Evolutionary conservation across 2,113 vertebrate genomes (phyloP), one percentile per base, ranked within the genome.

Genomic region (Eidolon helvum): DNA sequence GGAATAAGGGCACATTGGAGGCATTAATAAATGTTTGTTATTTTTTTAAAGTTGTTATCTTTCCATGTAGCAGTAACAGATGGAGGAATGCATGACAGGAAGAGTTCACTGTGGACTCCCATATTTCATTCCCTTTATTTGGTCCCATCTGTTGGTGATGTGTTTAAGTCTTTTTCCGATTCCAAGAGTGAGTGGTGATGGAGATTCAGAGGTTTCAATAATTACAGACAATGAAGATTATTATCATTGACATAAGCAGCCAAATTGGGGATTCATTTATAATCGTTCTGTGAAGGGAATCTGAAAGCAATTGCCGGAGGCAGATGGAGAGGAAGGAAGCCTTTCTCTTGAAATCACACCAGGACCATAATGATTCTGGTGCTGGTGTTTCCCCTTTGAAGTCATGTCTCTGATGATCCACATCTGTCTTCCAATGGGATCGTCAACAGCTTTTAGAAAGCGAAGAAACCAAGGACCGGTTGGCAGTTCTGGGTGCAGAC

Each of bases 151-250:
- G 96, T 69, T 94, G 75, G 28, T 71, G 65, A 82, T 28, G 28
- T 87, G 57, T 69, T 97, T 78, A 93, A 91, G 65, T 78, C 14
- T 66, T 68, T 91, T 71, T 87, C 82, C 59, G 24, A 48, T 95
- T 88, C 35, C 77, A 97, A 93, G 79, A 5, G 2, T 55, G 15
- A 43, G 4, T 35, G 26, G 26, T 61, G 18, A 80, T 80, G 26
- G 93, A 97, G 94, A 94, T 93, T 89, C 63, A 97, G 65, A 90
- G 57, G 38, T 96, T 98, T 96, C 93, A 95, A 78, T 94, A 94
- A 95, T 61, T 92, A 92, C 68, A 86, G 74, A 71, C 12, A 22
- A 95, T 95, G 40, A 33, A 96, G 69, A 43, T 91, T 50, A 93
- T 96, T 77, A 87, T 91, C 96, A 97, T 85, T 96, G 96, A 50